Conservation (phyloP, 2,888 invertebrate species). For the Plagiodera versicolora region DNA sequence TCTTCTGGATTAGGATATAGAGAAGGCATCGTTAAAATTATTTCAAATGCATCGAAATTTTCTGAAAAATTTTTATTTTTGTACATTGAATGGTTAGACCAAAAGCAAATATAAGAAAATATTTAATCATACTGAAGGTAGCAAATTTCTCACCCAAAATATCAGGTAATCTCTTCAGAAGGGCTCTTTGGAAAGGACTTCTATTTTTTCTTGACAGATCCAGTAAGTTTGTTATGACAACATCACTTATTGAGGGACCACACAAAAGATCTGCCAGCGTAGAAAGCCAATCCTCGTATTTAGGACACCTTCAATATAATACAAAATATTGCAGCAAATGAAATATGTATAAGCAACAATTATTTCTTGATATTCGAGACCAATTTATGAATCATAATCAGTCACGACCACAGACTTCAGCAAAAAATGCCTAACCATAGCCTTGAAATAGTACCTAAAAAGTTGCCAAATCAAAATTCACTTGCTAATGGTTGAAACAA, state of each 20-base stretch:
- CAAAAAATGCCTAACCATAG: no score
- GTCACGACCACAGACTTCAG: no score
- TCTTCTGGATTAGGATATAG: conserved; percentile 20
- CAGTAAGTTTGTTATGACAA: conserved; percentile 62
- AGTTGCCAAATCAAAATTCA: no score
- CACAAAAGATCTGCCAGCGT: conserved; percentile 61
- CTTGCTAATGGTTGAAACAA: no score
- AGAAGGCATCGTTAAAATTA: conserved; percentile 13
- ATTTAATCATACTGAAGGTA: conserved; percentile 13
- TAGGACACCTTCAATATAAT: conserved; percentile 35
- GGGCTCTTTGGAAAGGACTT: conserved; percentile 56
- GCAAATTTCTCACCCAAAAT: conserved; percentile 53
- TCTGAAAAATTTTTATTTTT: conserved; percentile 11
- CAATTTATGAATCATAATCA: no score
- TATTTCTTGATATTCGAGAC: not conserved
- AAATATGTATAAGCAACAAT: not conserved
- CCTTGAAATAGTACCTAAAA: no score
- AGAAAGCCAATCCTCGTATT: conserved; percentile 58
- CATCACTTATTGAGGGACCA: conserved; percentile 56
- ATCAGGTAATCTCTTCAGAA: conserved; percentile 53
- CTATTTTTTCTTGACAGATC: conserved; percentile 62
- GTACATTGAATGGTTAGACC: no score
- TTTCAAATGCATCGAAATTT: conserved; percentile 24
- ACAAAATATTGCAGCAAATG: no score
- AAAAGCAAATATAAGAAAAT: conserved; percentile 8